Evolutionary conservation across 2,888 invertebrate species (phyloP).

Genomic region (Platynereis dumerilii): DNA sequence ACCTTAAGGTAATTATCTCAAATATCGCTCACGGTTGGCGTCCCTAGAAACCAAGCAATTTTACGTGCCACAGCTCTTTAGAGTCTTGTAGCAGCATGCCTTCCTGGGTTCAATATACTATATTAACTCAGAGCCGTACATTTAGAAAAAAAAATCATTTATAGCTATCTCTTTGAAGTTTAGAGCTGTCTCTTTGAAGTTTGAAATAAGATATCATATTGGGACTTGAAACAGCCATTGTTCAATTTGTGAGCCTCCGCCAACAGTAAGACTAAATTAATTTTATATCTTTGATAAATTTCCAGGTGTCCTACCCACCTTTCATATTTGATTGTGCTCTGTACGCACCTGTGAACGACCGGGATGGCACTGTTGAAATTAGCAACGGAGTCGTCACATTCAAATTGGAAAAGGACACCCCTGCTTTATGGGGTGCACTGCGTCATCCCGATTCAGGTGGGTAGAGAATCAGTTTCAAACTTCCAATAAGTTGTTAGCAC

Average conservation of each 20-base stretch:
- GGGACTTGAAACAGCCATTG: no score
- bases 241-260: no score
- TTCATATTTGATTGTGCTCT: constrained; percentile 79
- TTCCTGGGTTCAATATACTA: background rate
- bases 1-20: constrained; percentile 69
- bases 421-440: constrained; percentile 56
- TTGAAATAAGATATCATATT: no score
- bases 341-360: constrained; percentile 70
- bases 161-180: no score
- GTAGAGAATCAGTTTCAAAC: constrained; percentile 1
- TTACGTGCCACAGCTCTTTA: background rate
- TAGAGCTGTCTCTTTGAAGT: no score
- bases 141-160: no score
- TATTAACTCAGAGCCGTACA: background rate
- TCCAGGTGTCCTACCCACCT: constrained; percentile 73
- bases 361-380: constrained; percentile 72
- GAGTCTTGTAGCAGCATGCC: background rate
- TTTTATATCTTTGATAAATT: no score
- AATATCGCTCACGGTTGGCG: constrained; percentile 21
- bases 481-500: background rate
- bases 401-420: constrained; percentile 72
- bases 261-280: no score
- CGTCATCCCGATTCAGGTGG: constrained; percentile 50
- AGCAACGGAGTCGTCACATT: constrained; percentile 72
- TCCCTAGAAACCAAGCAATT: constrained; percentile 14